Evolutionary conservation across 2,888 invertebrate species (phyloP), one percentile per base, ranked within the genome.

Genomic region (Sympetrum striolatum): DNA sequence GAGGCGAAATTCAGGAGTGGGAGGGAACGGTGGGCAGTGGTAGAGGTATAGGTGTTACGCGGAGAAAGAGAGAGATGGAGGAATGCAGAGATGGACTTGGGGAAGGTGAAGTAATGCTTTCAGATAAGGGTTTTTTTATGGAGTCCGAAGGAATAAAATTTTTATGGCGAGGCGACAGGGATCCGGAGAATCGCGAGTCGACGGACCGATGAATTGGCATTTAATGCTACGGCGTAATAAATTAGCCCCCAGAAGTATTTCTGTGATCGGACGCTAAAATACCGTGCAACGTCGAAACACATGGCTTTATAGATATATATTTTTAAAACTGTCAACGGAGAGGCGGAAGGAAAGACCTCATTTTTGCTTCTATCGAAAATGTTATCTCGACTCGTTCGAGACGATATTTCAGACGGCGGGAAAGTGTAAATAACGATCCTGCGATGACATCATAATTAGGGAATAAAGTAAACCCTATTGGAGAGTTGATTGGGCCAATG

Each of bases 81-180:
- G 60, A 60, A 31, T 60, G 64, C 86, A 18, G 86, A 86, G 58
- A 37, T 31, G 37, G 37, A 35, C 48, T 58, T 60, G 86, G 60
- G 86, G 60, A 64, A 86, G 86, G 60, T 37, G 60, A 86, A 86
- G 60, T 86, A 86, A 86, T 86, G 86, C 86, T 64, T 58, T 64
- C 58, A 86, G 86, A 86, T 86, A 86, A 86, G 86, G 86, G 86
- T 64, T 86, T 86, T 86, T 86, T 64, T 86, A 86, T 60, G 60
- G 86, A 60, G 86, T 86, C 86, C 60, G n/a, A 22, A 37, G 60
- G 86, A 86, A 86, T 86, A 86, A 86, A 86, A 86, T 22, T 86
- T 86, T 86, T 86, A 86, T 64, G 86, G 86, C 35, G 35, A 48
- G 58, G 58, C 86, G 86, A 86, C 86, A 86, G 58, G 60, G 86